Base-by-base conservation (phyloP, 2,888 invertebrate genomes). In the Phyllotreta striolata region DNA sequence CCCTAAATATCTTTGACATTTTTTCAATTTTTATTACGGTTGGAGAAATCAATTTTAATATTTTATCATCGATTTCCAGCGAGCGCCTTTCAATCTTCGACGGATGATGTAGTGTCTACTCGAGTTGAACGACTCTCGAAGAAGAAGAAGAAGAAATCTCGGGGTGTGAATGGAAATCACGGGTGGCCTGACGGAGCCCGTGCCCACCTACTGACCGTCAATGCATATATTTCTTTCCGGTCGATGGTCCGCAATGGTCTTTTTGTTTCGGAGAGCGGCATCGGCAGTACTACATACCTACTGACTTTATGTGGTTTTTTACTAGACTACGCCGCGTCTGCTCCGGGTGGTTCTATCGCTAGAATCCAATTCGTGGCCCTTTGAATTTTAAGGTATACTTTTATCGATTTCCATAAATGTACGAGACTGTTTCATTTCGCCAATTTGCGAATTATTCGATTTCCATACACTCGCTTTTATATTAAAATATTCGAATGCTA, bases 191-290 rank as follows among this genome's bases (percentile, higher is more conserved):
- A 55, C 37, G 39, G 65, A 63, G 72, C 72, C 73, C 55, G 66
- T 65, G 75, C 73, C 74, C 74, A 74, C 75, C 74, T 73, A 74
- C 72, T 55, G 66, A 62, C 72, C 72, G 73, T 74, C 74, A 73
- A 71, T 74, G 73, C 70, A 60, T 67, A 69, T 70, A 68, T 63
- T 63, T 58, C 58, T 51, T 59, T 59, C 58, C 51, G 59, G 57
- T 64, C 62, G 64, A 65, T 67, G 64, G 54, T 24, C 24, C 24
- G 24, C 24, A 24, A 24, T 24, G 24, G 52, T n/a, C 39, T 40
- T 57, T 40, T 39, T 64, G 43, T 24, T 60, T 54, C 13, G 12
- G 40, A 46, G 55, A 46, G 55, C 47, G 34, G 44, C 55, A 54
- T 52, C 46, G 40, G 52, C 44, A 12, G 24, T 24, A 24, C 9